Evolutionary conservation across 2,113 vertebrate genomes (phyloP).

Genomic region (Erythrolamprus reginae): DNA sequence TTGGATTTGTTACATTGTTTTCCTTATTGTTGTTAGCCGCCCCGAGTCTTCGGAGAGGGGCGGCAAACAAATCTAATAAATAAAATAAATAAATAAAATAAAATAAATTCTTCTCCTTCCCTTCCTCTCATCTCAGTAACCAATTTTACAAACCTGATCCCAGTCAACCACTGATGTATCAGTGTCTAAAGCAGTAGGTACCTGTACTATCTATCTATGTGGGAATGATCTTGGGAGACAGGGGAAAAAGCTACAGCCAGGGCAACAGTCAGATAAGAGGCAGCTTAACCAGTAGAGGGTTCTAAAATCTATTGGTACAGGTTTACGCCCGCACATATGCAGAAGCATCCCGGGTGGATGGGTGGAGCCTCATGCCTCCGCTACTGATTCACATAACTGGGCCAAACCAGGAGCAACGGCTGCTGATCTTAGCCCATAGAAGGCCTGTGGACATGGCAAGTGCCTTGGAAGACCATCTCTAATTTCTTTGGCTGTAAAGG

Average conservation of each 20-base stretch:
- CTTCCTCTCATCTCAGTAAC: background rate
- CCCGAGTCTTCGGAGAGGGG: too few species aligned
- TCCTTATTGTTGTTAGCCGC: too few species aligned
- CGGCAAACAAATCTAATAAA: too few species aligned
- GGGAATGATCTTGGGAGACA: background rate
- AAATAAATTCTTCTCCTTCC: background rate
- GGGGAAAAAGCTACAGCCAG: background rate
- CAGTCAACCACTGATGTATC: background rate
- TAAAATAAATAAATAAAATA: too few species aligned
- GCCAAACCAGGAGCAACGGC: too few species aligned
- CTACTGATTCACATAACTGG: too few species aligned
- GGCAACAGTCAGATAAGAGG: background rate
- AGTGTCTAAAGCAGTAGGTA: background rate
- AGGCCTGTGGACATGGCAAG: background rate
- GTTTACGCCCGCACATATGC: too few species aligned
- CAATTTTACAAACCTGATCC: background rate
- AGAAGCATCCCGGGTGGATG: too few species aligned
- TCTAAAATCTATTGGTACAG: too few species aligned
- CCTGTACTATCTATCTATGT: background rate
- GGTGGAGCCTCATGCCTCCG: too few species aligned
- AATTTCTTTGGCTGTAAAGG: background rate
- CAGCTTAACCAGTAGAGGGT: background rate
- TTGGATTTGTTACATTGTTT: too few species aligned
- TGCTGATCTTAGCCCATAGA: background rate
- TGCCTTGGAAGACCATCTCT: background rate